Conservation (phyloP, 2,797 vertebrate species). For the Lacerta agilis region DNA sequence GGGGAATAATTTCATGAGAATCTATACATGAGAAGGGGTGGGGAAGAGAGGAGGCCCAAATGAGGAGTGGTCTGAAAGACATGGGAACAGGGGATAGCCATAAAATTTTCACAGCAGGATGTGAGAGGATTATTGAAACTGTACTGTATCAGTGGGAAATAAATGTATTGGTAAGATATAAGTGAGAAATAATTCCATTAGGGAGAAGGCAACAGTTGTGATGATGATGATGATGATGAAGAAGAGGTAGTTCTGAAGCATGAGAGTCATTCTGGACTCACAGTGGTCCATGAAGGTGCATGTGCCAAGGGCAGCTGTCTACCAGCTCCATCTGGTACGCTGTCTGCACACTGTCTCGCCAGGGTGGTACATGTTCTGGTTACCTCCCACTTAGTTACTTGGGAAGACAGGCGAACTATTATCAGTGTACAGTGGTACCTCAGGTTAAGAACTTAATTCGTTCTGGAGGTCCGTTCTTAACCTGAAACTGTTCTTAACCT, state of each 20-base stretch:
- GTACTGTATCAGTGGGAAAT: not conserved
- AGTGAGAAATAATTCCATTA: not conserved
- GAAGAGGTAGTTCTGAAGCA: not conserved
- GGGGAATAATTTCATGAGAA: conserved; percentile 22
- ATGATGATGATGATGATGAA: conserved; percentile 4
- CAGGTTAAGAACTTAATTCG: too few relatives aligned
- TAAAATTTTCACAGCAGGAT: not conserved
- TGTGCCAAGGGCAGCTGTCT: too few relatives aligned
- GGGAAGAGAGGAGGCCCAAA: not conserved
- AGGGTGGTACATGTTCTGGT: too few relatives aligned
- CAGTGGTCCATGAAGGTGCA: too few relatives aligned
- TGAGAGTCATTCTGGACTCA: too few relatives aligned
- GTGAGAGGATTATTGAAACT: not conserved
- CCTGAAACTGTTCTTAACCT: too few relatives aligned
- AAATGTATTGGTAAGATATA: conserved; percentile 7
- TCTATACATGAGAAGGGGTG: not conserved
- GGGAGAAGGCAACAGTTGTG: not conserved
- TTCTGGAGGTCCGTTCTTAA: too few relatives aligned
- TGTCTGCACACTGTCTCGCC: too few relatives aligned
- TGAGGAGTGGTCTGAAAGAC: not conserved
- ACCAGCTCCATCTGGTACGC: too few relatives aligned
- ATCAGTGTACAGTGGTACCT: too few relatives aligned
- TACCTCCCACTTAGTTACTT: too few relatives aligned
- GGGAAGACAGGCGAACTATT: too few relatives aligned
- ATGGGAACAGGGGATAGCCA: not conserved